Percentiles rank a stretch among this genome's conserved stretches.
phyloP scores from a whole-genome alignment of 92 coral and sea anemone genomes.

The Paragorgia papillata region DNA sequence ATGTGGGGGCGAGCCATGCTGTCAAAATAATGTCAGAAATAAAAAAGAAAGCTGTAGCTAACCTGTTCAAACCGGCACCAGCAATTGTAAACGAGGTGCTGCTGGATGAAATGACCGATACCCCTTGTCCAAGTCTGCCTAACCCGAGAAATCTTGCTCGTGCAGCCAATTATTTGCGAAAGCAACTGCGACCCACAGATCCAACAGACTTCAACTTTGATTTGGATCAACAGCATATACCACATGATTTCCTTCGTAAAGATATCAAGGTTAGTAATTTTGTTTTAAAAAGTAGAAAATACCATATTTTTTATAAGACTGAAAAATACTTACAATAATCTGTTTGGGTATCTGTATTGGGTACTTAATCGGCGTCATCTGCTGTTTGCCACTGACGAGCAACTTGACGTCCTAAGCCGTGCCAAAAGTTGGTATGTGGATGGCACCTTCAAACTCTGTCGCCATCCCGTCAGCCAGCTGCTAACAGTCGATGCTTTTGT shows the following conservation, averaged over 20 bases:
- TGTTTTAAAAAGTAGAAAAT: no score
- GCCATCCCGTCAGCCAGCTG: conserved; percentile 31
- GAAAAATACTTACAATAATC: no score
- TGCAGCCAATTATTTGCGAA: conserved; percentile 29
- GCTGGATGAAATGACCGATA: conserved; percentile 34
- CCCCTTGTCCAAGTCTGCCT: conserved; percentile 44
- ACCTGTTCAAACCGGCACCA: conserved; percentile 48
- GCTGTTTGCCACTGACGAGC: neutral
- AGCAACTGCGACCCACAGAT: conserved; percentile 29
- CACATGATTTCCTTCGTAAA: conserved; percentile 24
- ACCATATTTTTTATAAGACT: no score
- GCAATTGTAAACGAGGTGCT: conserved; percentile 49
- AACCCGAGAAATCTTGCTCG: conserved; percentile 39
- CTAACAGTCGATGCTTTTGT: conserved; percentile 33
- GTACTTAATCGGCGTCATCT: no score
- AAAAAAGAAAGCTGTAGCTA: conserved; percentile 29
- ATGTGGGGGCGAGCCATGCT: conserved; percentile 25
- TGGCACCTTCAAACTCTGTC: conserved; percentile 44
- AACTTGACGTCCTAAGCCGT: neutral
- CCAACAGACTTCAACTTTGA: conserved; percentile 15
- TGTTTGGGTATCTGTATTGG: no score
- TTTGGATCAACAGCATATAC: conserved; percentile 22
- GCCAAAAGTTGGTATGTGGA: conserved; percentile 20
- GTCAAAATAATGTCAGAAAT: conserved; percentile 36
- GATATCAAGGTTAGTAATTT: conserved; percentile 33